phyloP scores from a whole-genome alignment of 2,797 vertebrate genomes.

The Poecilia velifera region DNA sequence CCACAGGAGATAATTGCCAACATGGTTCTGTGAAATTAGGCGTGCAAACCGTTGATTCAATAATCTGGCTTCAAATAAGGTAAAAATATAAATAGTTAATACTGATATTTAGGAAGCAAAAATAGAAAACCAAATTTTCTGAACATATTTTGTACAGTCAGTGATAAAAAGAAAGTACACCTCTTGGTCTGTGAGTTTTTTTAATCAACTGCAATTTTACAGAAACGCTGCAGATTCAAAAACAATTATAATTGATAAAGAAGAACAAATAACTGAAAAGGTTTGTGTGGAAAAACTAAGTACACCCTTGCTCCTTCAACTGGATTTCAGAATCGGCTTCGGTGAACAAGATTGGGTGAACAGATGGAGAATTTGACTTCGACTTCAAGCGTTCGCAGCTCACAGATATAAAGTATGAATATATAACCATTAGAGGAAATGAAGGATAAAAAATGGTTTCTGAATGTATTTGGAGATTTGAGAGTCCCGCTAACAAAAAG shows the following conservation, averaged over 20 bases:
- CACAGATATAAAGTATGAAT: not conserved
- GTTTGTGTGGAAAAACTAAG: not conserved
- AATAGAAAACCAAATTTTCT: not conserved
- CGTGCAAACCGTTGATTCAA: conserved; percentile 14
- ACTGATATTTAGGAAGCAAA: not conserved
- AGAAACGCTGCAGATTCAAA: not conserved
- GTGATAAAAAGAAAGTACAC: not conserved
- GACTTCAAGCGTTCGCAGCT: not conserved
- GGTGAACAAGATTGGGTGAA: not conserved
- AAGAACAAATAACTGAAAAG: not conserved
- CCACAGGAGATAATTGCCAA: conserved; percentile 9
- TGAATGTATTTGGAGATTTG: too few species aligned
- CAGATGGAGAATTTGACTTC: not conserved
- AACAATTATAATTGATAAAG: not conserved
- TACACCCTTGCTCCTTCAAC: not conserved
- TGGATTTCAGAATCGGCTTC: not conserved
- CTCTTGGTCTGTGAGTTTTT: not conserved
- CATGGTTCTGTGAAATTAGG: conserved; percentile 17
- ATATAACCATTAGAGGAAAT: too few species aligned
- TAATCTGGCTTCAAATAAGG: conserved; percentile 13
- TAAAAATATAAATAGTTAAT: not conserved
- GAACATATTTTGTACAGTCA: not conserved
- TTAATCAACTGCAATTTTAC: not conserved
- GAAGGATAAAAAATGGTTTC: too few species aligned
- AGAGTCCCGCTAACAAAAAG: too few species aligned